These are phyloP conservation scores for Enteromius afrohamiltoni DNA, from an alignment of 2,797 vertebrate genomes.

Conservation along the genomic window DNA sequence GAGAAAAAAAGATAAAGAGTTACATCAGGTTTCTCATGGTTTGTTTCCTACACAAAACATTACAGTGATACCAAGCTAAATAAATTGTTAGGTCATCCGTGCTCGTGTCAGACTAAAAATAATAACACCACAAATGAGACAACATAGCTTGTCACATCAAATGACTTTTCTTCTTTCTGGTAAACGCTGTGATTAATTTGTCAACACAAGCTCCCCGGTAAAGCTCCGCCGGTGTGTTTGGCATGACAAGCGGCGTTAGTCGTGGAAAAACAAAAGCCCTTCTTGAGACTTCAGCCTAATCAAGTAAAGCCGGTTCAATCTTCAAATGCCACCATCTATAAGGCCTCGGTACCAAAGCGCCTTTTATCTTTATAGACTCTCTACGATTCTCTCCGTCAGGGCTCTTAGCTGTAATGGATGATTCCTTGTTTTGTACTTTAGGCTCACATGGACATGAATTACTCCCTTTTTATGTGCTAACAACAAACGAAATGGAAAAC, in stretches of 20 bases:
- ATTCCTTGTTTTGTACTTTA: conserved; percentile 26
- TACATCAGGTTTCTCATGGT: conserved; percentile 36
- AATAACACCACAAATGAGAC: conserved; percentile 33
- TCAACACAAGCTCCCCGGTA: conserved; percentile 14
- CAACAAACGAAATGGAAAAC: conserved; percentile 43
- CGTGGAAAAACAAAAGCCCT: conserved; percentile 31
- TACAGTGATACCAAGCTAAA: conserved; percentile 22
- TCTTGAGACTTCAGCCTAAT: conserved; percentile 44
- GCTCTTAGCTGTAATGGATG: conserved; percentile 40
- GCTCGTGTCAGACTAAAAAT: conserved; percentile 32
- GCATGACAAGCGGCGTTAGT: conserved; percentile 26
- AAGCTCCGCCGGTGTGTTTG: conserved; percentile 20
- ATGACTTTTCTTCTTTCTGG: conserved; percentile 12
- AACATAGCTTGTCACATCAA: conserved; percentile 31
- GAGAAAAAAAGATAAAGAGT: conserved; percentile 40
- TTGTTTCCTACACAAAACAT: conserved; percentile 3
- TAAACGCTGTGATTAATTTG: conserved; percentile 46
- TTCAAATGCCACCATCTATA: conserved; percentile 48
- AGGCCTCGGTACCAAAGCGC: conserved; percentile 28
- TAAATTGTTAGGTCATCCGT: conserved; percentile 32
- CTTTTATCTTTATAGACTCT: conserved; percentile 33
- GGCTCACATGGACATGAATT: conserved; percentile 30
- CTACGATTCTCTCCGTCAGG: not conserved
- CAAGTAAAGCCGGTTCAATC: conserved; percentile 45
- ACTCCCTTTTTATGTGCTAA: conserved; percentile 44